Evolutionary conservation across 53 echinoderm and acorn worm species (phyloP).

Genomic region (Temnopleurus reevesii): DNA sequence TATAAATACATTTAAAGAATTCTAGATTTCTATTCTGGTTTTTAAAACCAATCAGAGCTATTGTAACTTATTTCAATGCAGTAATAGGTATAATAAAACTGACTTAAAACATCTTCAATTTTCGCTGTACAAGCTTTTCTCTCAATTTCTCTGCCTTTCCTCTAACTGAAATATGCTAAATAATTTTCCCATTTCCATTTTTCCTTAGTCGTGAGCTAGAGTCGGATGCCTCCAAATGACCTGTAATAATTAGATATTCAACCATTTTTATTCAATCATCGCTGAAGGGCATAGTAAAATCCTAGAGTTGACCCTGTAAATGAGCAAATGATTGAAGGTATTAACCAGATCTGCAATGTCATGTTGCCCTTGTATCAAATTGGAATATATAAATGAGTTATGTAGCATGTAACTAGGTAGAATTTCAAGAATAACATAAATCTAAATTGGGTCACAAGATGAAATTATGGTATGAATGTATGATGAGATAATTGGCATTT

Average conservation of each 20-base stretch:
- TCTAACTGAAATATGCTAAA: neutral
- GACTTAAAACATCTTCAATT: neutral
- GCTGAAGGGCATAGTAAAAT: neutral
- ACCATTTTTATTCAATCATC: neutral
- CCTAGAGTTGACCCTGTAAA: neutral
- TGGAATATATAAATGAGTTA: neutral
- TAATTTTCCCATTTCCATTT: neutral
- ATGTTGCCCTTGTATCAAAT: neutral
- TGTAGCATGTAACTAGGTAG: neutral
- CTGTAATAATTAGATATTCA: neutral
- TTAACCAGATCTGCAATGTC: neutral
- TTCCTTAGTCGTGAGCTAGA: no score
- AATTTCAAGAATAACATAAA: neutral
- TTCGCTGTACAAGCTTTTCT: neutral
- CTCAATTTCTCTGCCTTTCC: neutral
- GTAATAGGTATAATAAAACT: neutral
- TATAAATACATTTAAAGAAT: no score
- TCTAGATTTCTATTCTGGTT: no score
- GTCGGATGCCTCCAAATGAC: neutral
- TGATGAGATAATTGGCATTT: neutral
- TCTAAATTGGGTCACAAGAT: neutral
- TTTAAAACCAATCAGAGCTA: no score
- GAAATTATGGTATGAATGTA: neutral
- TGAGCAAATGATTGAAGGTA: neutral
- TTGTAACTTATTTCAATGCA: no score